Base-by-base conservation (phyloP, 2,797 vertebrate genomes). In the Dendrocincla fuliginosa region DNA sequence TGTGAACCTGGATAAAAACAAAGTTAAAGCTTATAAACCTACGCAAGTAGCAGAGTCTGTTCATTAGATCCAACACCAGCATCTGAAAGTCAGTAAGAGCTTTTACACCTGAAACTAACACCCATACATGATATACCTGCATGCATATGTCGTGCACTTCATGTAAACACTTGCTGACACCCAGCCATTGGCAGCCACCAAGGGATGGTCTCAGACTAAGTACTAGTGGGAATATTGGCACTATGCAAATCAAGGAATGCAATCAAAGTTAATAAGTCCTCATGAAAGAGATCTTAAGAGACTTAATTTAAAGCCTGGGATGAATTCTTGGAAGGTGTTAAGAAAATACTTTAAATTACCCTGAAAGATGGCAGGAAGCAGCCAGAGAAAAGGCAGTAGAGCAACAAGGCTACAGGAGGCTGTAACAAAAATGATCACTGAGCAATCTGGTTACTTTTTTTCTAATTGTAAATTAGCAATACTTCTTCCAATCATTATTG, bases 1-100 rank as follows among this genome's bases (percentile, higher is more conserved):
- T 97, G 98, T 98, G 98, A 99, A 98, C 98, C 98, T 98, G 97
- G 95, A 98, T 95, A 97, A 96, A 98, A 95, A 97, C 94, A 97
- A 83, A 95, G 95, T 98, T 91, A 71, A 84, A 83, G 87, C 94
- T 98, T 74, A 92, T 94, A 96, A 92, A 97, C 89, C 96, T 89
- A 89, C 68, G 98, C 95, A 97, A 68, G 86, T 81, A 92, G 82
- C 49, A 97, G 93, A 94, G 91, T 91, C 97, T 97, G 95, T 94
- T 97, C 95, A 79, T 96, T 89, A 94, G 87, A 68, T 37, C 44
- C 61, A 96, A 97, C 93, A 97, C 94, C 94, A 97, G 97, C 96
- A 94, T 46, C 59, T 47, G 68, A 59, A 92, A 88, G 61, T 7
- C 17, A 6, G 20, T 44, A 87, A 70, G 59, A 77, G 68, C 33